phyloP scores from a whole-genome alignment of 2,113 vertebrate species.

The Meleagris gallopavo region DNA sequence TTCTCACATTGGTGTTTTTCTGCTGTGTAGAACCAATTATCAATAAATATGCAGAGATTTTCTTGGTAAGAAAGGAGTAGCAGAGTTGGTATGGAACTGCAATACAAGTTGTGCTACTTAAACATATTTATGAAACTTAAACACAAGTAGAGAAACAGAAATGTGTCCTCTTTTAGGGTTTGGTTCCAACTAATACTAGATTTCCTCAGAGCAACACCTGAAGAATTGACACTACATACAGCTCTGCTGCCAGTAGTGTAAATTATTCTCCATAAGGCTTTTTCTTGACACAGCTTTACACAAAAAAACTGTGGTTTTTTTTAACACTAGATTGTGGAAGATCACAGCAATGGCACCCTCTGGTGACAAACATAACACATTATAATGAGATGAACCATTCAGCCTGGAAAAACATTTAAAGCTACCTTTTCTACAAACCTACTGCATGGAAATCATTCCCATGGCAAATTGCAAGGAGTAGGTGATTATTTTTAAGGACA shows the following conservation, averaged over 20 bases:
- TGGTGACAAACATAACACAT: constrained; percentile 31
- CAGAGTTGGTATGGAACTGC: not conserved
- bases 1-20: not conserved
- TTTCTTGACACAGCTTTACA: not conserved
- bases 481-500: not conserved
- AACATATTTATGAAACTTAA: not conserved
- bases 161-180: not conserved
- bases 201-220: not conserved
- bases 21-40: not conserved
- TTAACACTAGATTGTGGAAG: not conserved
- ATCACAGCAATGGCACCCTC: constrained; percentile 47
- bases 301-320: not conserved
- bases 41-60: not conserved
- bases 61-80: not conserved
- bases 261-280: not conserved
- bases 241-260: not conserved
- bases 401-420: not conserved
- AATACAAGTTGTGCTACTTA: not conserved
- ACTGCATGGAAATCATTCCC: not conserved
- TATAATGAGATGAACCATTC: not conserved
- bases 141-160: not conserved
- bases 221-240: not conserved
- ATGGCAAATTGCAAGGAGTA: not conserved
- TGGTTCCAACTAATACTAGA: not conserved
- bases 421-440: not conserved